Conservation (phyloP, 2,113 vertebrate genomes). For the Lanius ludovicianus region DNA sequence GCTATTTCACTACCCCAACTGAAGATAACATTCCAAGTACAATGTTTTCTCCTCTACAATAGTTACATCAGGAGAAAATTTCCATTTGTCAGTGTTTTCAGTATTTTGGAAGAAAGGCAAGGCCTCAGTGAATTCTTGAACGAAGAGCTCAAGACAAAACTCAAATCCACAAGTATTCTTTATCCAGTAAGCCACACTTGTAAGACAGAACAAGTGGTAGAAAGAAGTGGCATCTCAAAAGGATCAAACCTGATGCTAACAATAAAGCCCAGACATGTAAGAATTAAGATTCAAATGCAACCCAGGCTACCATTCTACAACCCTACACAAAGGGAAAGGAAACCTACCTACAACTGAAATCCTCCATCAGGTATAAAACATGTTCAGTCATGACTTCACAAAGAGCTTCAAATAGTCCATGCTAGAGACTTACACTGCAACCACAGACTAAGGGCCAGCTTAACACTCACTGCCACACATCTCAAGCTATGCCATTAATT, state of each 20-base stretch:
- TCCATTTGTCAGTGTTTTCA: neutral
- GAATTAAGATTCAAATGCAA: neutral
- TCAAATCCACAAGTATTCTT: neutral
- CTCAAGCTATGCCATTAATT: neutral
- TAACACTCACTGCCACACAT: neutral
- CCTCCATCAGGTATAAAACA: neutral
- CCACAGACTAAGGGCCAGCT: neutral
- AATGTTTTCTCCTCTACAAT: neutral
- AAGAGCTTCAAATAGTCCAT: neutral
- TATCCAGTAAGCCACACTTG: neutral
- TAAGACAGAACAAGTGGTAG: neutral
- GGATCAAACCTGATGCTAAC: neutral
- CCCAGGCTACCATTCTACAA: neutral
- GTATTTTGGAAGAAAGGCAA: neutral
- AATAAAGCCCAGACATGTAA: neutral
- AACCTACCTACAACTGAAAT: neutral
- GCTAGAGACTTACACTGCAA: neutral
- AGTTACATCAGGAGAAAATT: neutral
- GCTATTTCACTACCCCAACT: neutral
- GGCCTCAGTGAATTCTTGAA: neutral
- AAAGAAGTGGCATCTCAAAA: neutral
- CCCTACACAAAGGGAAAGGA: neutral
- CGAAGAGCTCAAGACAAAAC: neutral
- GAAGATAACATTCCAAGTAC: neutral
- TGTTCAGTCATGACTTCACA: neutral